These are phyloP conservation scores for Boloria euphrosyne DNA, from an alignment of 2,888 invertebrate species.

Conservation along the genomic window DNA sequence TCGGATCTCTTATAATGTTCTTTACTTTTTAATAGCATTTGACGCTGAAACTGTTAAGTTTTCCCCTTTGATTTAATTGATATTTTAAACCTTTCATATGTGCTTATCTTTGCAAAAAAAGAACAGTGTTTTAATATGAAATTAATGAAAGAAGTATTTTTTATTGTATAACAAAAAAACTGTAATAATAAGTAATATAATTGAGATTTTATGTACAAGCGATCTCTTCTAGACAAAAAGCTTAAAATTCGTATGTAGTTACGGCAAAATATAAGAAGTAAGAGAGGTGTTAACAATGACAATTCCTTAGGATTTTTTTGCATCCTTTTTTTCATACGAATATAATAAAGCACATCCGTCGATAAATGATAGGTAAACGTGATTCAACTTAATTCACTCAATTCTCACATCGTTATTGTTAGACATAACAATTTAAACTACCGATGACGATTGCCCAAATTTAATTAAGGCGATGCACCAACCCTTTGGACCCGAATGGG, in stretches of 20 bases:
- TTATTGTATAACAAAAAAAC: no score
- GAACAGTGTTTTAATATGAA: not conserved
- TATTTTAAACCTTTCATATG: constrained; percentile 27
- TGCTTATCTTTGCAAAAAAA: constrained; percentile 13
- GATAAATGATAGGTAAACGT: constrained; percentile 58
- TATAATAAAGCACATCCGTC: constrained; percentile 51
- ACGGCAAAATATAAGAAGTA: no score
- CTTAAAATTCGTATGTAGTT: no score
- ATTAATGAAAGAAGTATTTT: no score
- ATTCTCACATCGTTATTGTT: constrained; percentile 71
- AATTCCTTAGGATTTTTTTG: no score
- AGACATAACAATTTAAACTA: constrained; percentile 63
- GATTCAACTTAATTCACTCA: constrained; percentile 74
- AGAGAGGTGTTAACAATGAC: no score
- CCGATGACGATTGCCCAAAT: constrained; percentile 75
- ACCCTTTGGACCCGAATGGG: constrained; percentile 64
- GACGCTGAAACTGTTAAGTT: constrained; percentile 46
- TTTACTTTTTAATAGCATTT: constrained; percentile 71
- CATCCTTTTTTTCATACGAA: not conserved
- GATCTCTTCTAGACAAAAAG: no score
- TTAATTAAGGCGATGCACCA: constrained; percentile 70
- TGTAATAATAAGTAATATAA: no score
- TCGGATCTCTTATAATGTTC: constrained; percentile 57
- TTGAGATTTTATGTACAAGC: no score
- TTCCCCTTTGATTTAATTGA: constrained; percentile 40